Evolutionary conservation across 2,797 vertebrate species (phyloP).

Genomic region (Pogoniulus pusillus): DNA sequence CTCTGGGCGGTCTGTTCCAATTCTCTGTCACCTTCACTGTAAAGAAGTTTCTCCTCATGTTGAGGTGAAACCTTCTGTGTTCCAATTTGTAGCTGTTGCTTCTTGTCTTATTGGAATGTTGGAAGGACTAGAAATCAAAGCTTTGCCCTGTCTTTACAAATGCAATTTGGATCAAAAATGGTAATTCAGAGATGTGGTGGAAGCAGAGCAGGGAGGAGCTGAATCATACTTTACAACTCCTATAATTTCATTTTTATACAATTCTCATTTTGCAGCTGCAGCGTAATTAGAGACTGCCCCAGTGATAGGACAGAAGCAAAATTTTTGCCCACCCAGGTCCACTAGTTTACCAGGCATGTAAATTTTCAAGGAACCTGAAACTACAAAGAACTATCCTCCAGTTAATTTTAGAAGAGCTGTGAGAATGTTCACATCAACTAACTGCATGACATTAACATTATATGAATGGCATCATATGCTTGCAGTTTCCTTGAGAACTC

Average conservation of each 20-base stretch:
- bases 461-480: not conserved
- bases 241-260: conserved; percentile 11
- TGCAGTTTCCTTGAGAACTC: not conserved
- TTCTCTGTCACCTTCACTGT: no score
- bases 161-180: conserved; percentile 1
- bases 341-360: not conserved
- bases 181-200: not conserved
- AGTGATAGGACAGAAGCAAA: not conserved
- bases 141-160: not conserved
- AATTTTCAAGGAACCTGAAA: not conserved
- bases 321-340: not conserved
- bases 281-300: not conserved
- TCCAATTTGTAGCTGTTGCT: no score
- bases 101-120: no score
- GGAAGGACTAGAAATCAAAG: not conserved
- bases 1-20: no score
- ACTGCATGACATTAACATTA: not conserved
- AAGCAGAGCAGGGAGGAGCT: not conserved
- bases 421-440: not conserved
- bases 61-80: no score
- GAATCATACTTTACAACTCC: conserved; percentile 9
- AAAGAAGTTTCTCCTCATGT: no score
- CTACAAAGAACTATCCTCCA: not conserved
- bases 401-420: not conserved
- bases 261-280: not conserved